Evolutionary conservation across 2,888 invertebrate species (phyloP), one percentile per base, ranked within the genome.

Genomic region (Amaurobius ferox): DNA sequence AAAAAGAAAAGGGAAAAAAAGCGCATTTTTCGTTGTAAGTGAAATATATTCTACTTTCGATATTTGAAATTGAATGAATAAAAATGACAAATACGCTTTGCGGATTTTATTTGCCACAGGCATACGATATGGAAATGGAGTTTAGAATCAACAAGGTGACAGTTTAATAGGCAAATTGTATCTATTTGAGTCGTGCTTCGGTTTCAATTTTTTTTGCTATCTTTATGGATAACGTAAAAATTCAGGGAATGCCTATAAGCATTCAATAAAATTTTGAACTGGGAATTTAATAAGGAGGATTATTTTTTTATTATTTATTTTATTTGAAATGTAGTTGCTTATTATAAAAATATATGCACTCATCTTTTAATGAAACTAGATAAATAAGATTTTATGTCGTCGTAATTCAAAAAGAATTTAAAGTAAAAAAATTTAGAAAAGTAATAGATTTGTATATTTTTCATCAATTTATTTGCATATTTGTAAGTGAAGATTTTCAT

Each of bases 51-150:
- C 55, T 55, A 55, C 23, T 55, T 55, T 55, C 55, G 55, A 55
- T 55, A 55, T 55, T 23, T 55, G 55, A 55, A 55, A 55, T 55
- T 19, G 55, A 55, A 55, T 55, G 55, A 55, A 55, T 55, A 55
- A 55, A 55, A 55, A 55, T 55, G 55, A 55, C 55, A 55, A 55
- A 55, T 55, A 55, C 55, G 55, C 55, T 55, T 23, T 55, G 55
- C 55, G 55, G 55, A 55, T 55, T 55, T 55, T 55, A 55, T 55
- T 55, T 55, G 55, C 55, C 55, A 55, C 55, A 55, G 55, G 55
- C 55, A 55, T 55, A 55, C 55, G 55, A 23, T 55, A 55, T 55
- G 23, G 6, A 55, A 55, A 55, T 55, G 55, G 55, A 55, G 55
- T 55, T 55, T 55, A 55, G 55, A 55, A 23, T 55, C 55, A 55